Evolutionary conservation across 1,140 invertebrate genomes (phyloP), one percentile per base, ranked within the genome.

Genomic region (Cherax quadricarinatus): DNA sequence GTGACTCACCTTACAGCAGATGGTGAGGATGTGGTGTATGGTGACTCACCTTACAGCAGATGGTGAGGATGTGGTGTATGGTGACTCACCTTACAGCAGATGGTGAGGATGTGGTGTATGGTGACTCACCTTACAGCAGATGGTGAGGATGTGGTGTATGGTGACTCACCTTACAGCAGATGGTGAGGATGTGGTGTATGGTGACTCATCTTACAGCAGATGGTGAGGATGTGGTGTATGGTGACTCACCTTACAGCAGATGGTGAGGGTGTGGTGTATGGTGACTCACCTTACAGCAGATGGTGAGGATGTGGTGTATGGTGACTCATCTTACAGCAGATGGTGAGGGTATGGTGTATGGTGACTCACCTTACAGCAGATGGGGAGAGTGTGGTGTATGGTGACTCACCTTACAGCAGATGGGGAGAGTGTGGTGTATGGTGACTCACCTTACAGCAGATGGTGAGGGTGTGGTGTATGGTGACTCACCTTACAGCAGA

Each of bases 21-120:
- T 60, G 16, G 3, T 10, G 57, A 60, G 16, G 57, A 3, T 60
- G 57, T 10, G 57, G 57, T 10, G 57, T 16, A 16, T 10, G 57
- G 16, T 60, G 16, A 84, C 81, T 57, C 21, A 91, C 89, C 83
- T 91, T 91, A 24, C 89, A 83, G 30, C 60, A 91, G 89, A 91
- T 91, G 49, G 21, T 57, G 70, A 86, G 6, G 70, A 91, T 83
- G 21, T 75, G 3, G 4, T n/a, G n/a, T n/a, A n/a, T n/a, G n/a
- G n/a, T n/a, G n/a, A n/a, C n/a, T n/a, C n/a, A n/a, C n/a, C n/a
- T n/a, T n/a, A n/a, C n/a, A n/a, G n/a, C n/a, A n/a, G n/a, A n/a
- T 60, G 16, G 3, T 10, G 57, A 60, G 16, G 57, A 3, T 60
- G 57, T 10, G 57, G 57, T 10, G 57, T 16, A 16, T 10, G 57